A percentile compares a stretch with the other conserved stretches of the same genome.
phyloP scores from a whole-genome alignment of 2,888 invertebrate genomes.

The Synergus gifuensis region DNA sequence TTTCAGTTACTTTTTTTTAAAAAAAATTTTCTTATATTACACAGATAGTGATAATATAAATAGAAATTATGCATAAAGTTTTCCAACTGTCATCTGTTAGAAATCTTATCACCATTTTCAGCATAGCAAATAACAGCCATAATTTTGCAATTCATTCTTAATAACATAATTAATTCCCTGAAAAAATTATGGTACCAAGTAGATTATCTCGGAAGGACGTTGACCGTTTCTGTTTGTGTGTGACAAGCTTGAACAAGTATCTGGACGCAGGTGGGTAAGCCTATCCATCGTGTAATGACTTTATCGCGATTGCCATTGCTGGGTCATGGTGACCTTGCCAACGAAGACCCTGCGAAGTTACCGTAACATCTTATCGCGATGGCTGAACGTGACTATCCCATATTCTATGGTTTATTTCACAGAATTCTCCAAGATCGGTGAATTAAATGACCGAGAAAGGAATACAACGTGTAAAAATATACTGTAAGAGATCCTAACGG shows the following conservation, averaged over 20 bases:
- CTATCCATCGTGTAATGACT: constrained; percentile 58
- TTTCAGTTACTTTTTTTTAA: no score
- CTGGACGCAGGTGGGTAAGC: constrained; percentile 5
- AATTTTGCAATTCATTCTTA: not conserved
- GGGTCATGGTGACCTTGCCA: constrained; percentile 54
- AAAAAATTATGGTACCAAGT: not conserved
- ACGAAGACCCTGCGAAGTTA: constrained; percentile 51
- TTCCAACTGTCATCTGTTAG: no score
- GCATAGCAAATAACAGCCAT: not conserved
- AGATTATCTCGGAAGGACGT: not conserved
- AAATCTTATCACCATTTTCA: not conserved
- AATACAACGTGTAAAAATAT: not conserved
- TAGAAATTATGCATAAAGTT: no score
- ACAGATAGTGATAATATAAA: no score
- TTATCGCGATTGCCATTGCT: constrained; percentile 53
- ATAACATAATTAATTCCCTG: not conserved
- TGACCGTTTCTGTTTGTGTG: constrained; percentile 4
- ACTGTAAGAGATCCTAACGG: constrained; percentile 14
- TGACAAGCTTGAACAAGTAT: constrained; percentile 1
- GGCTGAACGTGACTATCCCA: constrained; percentile 26
- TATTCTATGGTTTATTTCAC: constrained; percentile 37
- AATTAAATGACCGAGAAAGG: constrained; percentile 21
- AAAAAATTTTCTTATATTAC: no score
- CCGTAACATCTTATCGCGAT: constrained; percentile 54
- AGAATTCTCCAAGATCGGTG: constrained; percentile 36